phyloP scores from a whole-genome alignment of 2,888 invertebrate genomes.

The Lutraria lutraria region DNA sequence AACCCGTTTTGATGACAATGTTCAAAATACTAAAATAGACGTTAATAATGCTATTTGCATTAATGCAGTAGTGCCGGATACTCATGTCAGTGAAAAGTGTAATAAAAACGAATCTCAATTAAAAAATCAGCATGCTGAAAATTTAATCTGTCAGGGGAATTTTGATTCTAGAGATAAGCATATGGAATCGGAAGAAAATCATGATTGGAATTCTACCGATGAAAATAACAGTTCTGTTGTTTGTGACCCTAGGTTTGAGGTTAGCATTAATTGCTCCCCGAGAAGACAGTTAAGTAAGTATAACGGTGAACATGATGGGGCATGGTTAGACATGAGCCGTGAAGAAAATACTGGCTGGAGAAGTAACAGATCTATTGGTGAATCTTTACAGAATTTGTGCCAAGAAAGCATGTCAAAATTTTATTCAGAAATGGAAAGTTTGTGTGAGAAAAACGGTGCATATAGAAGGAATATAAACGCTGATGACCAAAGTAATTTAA shows the following conservation, averaged over 20 bases:
- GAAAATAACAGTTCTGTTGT: background rate
- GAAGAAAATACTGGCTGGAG: background rate
- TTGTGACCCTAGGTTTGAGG: slow-evolving; percentile 37
- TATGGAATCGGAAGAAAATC: background rate
- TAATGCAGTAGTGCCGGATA: background rate
- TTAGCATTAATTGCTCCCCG: slow-evolving; percentile 41
- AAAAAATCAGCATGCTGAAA: background rate
- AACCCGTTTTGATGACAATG: background rate
- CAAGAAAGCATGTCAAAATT: slow-evolving; percentile 22
- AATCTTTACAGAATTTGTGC: slow-evolving; percentile 4
- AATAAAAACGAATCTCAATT: background rate
- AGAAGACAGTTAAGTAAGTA: slow-evolving; percentile 8
- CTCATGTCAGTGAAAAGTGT: background rate
- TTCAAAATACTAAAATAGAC: background rate
- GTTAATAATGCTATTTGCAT: background rate
- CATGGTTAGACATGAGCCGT: background rate
- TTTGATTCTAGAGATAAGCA: background rate
- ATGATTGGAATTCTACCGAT: background rate
- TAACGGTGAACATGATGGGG: slow-evolving; percentile 8
- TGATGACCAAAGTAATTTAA: background rate
- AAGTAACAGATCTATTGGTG: background rate
- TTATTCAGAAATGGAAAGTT: background rate
- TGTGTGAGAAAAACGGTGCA: background rate
- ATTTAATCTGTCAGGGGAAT: background rate
- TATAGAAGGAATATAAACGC: background rate